Conservation (phyloP, 2,797 vertebrate genomes). For the Galaxias olidus region DNA sequence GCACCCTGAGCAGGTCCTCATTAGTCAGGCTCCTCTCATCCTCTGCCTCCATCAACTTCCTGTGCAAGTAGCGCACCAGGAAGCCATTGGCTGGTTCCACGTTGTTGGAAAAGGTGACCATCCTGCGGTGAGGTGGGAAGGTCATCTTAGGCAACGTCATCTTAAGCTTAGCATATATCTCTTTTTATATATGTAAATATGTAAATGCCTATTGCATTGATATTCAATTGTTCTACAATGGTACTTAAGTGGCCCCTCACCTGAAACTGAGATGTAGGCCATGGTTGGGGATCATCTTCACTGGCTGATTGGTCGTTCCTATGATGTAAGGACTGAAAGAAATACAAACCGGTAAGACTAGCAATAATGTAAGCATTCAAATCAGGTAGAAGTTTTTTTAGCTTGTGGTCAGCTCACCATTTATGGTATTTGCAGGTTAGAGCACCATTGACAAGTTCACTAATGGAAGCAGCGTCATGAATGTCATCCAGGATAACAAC, state of each 20-base stretch:
- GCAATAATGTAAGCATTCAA: background rate
- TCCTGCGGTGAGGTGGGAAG: slow-evolving; percentile 68
- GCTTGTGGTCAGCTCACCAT: slow-evolving; percentile 94
- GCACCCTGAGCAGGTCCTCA: slow-evolving; percentile 88
- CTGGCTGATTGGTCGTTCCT: slow-evolving; percentile 96
- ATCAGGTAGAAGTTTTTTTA: background rate
- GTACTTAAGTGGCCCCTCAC: slow-evolving; percentile 61
- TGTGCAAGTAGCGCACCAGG: slow-evolving; percentile 92
- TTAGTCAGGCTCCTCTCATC: slow-evolving; percentile 85
- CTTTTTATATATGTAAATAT: too few species aligned
- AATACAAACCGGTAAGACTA: background rate
- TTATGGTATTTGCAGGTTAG: slow-evolving; percentile 99
- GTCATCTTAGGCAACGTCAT: background rate
- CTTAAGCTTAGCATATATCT: background rate
- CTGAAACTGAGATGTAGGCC: slow-evolving; percentile 97
- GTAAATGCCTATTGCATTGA: too few species aligned
- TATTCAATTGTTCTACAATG: background rate
- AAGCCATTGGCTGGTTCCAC: slow-evolving; percentile 98
- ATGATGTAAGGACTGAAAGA: slow-evolving; percentile 91
- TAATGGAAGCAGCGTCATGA: slow-evolving; percentile 87
- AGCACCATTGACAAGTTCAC: slow-evolving; percentile 95
- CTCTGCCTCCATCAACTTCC: slow-evolving; percentile 95
- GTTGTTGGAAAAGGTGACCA: slow-evolving; percentile 98
- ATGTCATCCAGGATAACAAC: slow-evolving; percentile 95
- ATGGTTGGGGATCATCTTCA: slow-evolving; percentile 96